Evolutionary conservation across 2,113 vertebrate genomes (phyloP).

Genomic region (Stigmatopora nigra): DNA sequence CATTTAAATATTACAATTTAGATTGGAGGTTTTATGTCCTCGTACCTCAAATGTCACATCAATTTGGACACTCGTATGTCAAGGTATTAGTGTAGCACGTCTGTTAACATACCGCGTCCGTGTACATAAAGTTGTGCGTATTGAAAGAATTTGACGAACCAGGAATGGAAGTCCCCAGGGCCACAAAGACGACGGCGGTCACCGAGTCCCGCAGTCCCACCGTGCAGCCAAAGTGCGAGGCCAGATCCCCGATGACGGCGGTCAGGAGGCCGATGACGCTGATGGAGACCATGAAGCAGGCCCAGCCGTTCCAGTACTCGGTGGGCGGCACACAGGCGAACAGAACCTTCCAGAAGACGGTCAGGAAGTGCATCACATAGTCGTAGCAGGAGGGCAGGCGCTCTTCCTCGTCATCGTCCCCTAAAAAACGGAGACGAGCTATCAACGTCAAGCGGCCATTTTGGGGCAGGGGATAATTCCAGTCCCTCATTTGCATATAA

Average conservation of each 20-base stretch:
- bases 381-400: conserved; percentile 82
- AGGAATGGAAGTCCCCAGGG: conserved; percentile 86
- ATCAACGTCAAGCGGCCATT: no score
- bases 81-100: no score
- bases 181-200: conserved; percentile 87
- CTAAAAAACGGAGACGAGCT: conserved; percentile 39
- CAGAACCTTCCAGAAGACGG: conserved; percentile 92
- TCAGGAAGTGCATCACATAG: conserved; percentile 91
- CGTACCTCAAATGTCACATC: no score
- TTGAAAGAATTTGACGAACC: conserved; percentile 56
- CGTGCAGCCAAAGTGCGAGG: conserved; percentile 89
- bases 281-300: conserved; percentile 84
- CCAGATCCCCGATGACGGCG: conserved; percentile 83
- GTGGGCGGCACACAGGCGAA: conserved; percentile 89
- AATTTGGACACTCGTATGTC: no score
- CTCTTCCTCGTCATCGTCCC: conserved; percentile 77
- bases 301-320: conserved; percentile 91
- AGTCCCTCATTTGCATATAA: no score
- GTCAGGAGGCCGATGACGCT: conserved; percentile 81
- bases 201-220: conserved; percentile 85
- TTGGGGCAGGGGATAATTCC: no score
- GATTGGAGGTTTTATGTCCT: no score
- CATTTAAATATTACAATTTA: no score
- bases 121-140: no score
- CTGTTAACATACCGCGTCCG: no score